Evolutionary conservation across 2,797 vertebrate genomes (phyloP).

Genomic region (Epinephelus awoara): DNA sequence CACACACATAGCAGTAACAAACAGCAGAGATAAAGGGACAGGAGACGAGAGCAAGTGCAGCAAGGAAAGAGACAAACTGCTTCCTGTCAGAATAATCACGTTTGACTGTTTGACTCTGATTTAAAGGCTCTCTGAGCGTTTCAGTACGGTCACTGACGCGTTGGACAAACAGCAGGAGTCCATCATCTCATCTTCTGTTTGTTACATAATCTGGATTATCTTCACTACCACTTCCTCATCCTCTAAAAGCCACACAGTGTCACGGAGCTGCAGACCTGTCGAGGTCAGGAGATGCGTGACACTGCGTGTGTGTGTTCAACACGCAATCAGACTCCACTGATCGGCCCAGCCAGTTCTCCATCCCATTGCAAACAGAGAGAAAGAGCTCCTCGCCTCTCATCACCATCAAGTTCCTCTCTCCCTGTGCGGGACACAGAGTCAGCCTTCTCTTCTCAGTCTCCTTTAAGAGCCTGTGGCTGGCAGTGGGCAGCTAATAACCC

Average conservation of each 20-base stretch:
- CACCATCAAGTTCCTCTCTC: constrained; percentile 8
- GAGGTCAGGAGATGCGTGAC: constrained; percentile 47
- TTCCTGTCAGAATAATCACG: constrained; percentile 42
- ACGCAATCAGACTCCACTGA: constrained; percentile 18
- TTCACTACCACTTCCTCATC: constrained; percentile 18
- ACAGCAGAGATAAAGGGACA: constrained; percentile 52
- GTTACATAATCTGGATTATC: constrained; percentile 75
- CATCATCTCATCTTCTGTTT: constrained; percentile 37
- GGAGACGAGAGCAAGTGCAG: constrained; percentile 8
- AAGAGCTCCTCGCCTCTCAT: constrained; percentile 21
- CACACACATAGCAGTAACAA: constrained; percentile 62
- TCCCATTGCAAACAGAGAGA: constrained; percentile 20
- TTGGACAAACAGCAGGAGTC: constrained; percentile 38
- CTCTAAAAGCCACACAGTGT: constrained; percentile 57
- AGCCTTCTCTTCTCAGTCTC: constrained; percentile 30
- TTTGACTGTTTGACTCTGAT: constrained; percentile 20
- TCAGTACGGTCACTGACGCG: neutral
- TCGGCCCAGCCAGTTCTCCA: constrained; percentile 18
- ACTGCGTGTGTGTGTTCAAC: constrained; percentile 4
- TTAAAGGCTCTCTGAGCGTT: constrained; percentile 31
- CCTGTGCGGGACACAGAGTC: constrained; percentile 15
- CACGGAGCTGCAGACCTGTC: constrained; percentile 19
- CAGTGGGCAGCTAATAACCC: constrained; percentile 36
- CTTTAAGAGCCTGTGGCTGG: constrained; percentile 51
- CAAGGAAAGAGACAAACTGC: constrained; percentile 22